A percentile compares a stretch with the other conserved stretches of the same genome.
Evolutionary conservation across 1,140 invertebrate species (phyloP).

Genomic region (Drosophila miranda): DNA sequence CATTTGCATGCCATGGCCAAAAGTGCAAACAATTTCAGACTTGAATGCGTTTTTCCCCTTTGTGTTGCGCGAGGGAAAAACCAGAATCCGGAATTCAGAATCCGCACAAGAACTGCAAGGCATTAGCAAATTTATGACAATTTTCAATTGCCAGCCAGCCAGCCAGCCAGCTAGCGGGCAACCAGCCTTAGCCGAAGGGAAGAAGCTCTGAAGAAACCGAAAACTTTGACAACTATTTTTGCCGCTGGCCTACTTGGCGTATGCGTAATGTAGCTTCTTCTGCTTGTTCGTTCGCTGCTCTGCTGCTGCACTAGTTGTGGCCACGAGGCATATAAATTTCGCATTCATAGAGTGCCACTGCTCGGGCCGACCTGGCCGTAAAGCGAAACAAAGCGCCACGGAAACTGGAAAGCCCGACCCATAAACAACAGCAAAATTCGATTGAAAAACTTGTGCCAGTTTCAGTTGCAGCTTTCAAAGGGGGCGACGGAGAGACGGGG

Average conservation of each 20-base stretch:
- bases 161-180: background rate
- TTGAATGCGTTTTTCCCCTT: conserved; percentile 45
- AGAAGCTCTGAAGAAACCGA: conserved; percentile 5
- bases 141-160: conserved; percentile 24
- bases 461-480: conserved; percentile 19
- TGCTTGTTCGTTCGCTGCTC: background rate
- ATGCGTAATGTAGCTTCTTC: conserved; percentile 42
- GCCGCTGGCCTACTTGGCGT: conserved; percentile 31
- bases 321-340: conserved; percentile 42
- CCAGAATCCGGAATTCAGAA: background rate
- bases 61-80: conserved; percentile 1
- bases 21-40: conserved; percentile 59
- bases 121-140: conserved; percentile 6
- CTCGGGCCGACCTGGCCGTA: conserved; percentile 16
- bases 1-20: conserved; percentile 18
- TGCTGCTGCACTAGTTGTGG: no score
- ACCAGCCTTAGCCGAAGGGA: no score
- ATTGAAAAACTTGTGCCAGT: conserved; percentile 69
- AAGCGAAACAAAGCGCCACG: conserved; percentile 36
- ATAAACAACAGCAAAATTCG: conserved; percentile 63
- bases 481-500: background rate
- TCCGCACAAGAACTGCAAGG: conserved; percentile 7
- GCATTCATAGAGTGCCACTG: conserved; percentile 36
- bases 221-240: conserved; percentile 42
- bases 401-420: conserved; percentile 40